A percentile compares a stretch with the other conserved stretches of the same genome.
These are phyloP conservation scores for Xestia rhomboidea DNA, from an alignment of 2,888 invertebrate genomes.

Conservation along the genomic window DNA sequence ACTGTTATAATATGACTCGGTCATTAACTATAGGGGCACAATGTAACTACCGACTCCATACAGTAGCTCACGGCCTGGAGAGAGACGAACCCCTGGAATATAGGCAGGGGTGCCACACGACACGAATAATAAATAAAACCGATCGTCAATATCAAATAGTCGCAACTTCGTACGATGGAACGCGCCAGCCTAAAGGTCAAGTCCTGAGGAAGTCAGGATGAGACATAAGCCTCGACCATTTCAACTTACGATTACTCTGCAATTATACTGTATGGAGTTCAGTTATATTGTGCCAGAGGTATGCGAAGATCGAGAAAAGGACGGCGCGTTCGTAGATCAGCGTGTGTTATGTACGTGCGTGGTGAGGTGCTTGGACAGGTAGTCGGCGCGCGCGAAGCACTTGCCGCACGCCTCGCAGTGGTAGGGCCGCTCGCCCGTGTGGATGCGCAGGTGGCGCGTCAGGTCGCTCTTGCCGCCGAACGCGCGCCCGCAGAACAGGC, in stretches of 20 bases:
- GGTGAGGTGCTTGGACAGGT: slow-evolving; percentile 97
- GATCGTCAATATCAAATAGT: slow-evolving; percentile 25
- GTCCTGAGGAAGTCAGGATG: slow-evolving; percentile 10
- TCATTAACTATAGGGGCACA: slow-evolving; percentile 73
- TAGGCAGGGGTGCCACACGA: slow-evolving; percentile 21
- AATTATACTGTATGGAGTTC: slow-evolving; percentile 52
- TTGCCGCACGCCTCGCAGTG: slow-evolving; percentile 98
- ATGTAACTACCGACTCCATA: slow-evolving; percentile 56
- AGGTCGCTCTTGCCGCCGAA: slow-evolving; percentile 97
- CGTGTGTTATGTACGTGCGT: slow-evolving; percentile 96
- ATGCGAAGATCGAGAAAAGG: slow-evolving; percentile 69
- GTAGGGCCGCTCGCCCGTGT: slow-evolving; percentile 97
- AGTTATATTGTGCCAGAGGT: slow-evolving; percentile 65
- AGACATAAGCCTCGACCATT: slow-evolving; percentile 37
- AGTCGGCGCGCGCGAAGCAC: slow-evolving; percentile 97
- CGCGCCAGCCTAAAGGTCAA: slow-evolving; percentile 67
- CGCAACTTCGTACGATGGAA: slow-evolving; percentile 52
- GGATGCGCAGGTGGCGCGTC: slow-evolving; percentile 96
- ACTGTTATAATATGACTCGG: slow-evolving; percentile 84
- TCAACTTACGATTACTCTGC: slow-evolving; percentile 22
- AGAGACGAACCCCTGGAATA: slow-evolving; percentile 26
- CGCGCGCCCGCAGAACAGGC: slow-evolving; percentile 96
- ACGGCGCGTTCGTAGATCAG: slow-evolving; percentile 83
- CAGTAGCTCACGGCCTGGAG: slow-evolving; percentile 28
- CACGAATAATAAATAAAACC: slow-evolving; percentile 38